These are phyloP conservation scores for Pyrrhosoma nymphula DNA, from an alignment of 2,888 invertebrate genomes.

Conservation along the genomic window DNA sequence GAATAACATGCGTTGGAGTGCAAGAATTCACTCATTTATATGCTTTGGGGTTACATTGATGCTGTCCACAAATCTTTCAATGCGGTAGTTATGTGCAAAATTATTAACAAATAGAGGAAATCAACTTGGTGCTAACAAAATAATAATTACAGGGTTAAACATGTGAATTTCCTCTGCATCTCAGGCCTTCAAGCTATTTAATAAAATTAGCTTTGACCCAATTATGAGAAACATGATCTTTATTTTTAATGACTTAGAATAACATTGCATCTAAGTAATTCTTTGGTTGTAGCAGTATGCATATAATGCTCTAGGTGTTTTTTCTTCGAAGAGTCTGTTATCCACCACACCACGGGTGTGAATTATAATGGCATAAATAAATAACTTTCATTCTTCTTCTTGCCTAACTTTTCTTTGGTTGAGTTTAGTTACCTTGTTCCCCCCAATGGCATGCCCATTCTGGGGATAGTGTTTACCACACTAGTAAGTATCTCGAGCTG, in stretches of 20 bases:
- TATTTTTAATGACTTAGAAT: not conserved
- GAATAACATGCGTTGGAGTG: not conserved
- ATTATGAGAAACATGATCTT: not conserved
- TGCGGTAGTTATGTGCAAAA: not conserved
- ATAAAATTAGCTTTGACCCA: not conserved
- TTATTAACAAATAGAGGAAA: not conserved
- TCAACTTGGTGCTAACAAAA: conserved; percentile 16
- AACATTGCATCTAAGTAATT: not conserved
- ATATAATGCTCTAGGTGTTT: not conserved
- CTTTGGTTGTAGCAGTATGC: conserved; percentile 9
- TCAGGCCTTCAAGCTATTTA: not conserved
- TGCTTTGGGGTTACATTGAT: not conserved
- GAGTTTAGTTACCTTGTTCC: not conserved
- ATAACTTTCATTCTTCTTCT: not conserved
- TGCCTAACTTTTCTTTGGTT: not conserved
- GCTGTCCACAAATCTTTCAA: not conserved
- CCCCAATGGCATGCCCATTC: not conserved
- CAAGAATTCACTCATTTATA: not conserved
- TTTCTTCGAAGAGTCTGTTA: not conserved
- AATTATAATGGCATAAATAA: not conserved
- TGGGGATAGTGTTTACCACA: not conserved
- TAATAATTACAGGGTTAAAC: not conserved
- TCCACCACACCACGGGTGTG: not conserved
- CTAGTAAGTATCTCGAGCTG: not conserved
- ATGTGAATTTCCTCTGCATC: not conserved